Conservation (phyloP, 2,888 invertebrate genomes). For the Lepidocyrtinus sp. region DNA sequence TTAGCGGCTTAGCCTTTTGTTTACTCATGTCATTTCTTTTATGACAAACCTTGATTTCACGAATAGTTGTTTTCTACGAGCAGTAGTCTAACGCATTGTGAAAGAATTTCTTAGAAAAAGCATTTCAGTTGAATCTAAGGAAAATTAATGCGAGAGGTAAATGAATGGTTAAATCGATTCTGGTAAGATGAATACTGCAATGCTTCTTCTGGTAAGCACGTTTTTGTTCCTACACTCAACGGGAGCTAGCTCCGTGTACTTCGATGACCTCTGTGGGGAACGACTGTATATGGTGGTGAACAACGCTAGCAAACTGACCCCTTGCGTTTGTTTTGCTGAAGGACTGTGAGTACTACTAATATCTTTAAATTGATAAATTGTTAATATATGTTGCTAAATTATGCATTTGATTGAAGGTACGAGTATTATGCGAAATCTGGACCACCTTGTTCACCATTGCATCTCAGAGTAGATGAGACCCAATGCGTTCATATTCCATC, state of each 20-base stretch:
- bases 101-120: background rate
- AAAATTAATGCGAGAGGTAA: too few species aligned
- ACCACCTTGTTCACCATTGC: background rate
- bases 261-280: constrained; percentile 6
- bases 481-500: constrained; percentile 2
- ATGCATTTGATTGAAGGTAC: background rate
- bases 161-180: too few species aligned
- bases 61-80: too few species aligned
- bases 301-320: background rate
- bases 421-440: background rate
- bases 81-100: too few species aligned
- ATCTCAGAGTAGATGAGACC: background rate
- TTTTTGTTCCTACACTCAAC: background rate
- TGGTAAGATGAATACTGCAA: too few species aligned
- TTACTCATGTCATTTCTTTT: too few species aligned
- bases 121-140: background rate
- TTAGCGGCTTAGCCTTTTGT: too few species aligned
- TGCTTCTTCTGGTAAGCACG: too few species aligned
- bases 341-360: background rate
- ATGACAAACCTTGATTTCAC: too few species aligned
- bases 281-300: background rate
- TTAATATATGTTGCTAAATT: background rate
- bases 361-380: background rate
- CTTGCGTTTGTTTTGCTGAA: constrained; percentile 2
- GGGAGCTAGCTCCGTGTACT: background rate